Conservation (phyloP, 2,797 vertebrate species). For the Oreortyx pictus region DNA sequence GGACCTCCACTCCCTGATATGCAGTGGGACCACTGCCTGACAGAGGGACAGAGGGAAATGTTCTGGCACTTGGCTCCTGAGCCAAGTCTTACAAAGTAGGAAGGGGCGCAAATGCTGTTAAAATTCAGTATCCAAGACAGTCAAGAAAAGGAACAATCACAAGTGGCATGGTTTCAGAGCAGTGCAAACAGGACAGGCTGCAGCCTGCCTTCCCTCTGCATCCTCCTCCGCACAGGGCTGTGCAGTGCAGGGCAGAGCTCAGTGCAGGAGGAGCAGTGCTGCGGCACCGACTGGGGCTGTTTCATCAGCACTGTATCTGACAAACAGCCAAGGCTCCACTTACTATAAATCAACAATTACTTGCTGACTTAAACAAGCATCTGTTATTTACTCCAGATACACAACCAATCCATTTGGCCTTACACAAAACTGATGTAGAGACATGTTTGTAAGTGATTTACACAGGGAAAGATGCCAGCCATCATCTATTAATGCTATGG, state of each 20-base stretch:
- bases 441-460: neutral
- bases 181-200: accelerated
- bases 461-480: neutral
- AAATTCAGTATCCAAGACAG: neutral
- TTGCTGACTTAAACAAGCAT: slow-evolving; percentile 19
- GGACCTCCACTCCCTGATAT: neutral
- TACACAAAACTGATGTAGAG: neutral
- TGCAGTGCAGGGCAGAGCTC: accelerated
- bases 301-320: neutral
- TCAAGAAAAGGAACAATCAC: neutral
- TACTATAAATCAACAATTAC: slow-evolving; percentile 34
- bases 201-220: neutral
- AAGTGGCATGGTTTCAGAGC: accelerated
- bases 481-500: neutral
- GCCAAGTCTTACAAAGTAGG: too few species aligned
- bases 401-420: neutral
- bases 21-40: too few species aligned
- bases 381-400: slow-evolving; percentile 38
- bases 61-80: too few species aligned
- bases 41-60: too few species aligned
- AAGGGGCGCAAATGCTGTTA: too few species aligned
- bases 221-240: neutral
- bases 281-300: accelerated
- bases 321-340: neutral
- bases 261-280: accelerated